These are phyloP conservation scores for Hypotaenidia okinawae DNA, from an alignment of 2,797 vertebrate genomes.

Conservation along the genomic window DNA sequence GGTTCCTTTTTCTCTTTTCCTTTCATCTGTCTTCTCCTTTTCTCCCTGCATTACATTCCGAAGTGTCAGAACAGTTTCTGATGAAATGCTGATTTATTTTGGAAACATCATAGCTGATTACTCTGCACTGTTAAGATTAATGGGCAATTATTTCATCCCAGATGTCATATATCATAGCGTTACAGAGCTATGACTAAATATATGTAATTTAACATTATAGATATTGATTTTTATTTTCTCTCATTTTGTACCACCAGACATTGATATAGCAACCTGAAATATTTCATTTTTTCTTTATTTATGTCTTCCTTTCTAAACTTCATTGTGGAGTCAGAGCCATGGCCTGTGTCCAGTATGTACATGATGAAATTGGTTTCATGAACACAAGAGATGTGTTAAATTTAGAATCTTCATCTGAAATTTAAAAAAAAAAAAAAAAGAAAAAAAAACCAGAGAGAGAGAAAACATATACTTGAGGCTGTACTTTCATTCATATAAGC, in stretches of 20 bases:
- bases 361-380: not conserved
- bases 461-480: not conserved
- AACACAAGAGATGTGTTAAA: not conserved
- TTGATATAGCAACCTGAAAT: not conserved
- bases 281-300: not conserved
- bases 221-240: constrained; percentile 3
- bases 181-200: not conserved
- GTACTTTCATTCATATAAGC: not conserved
- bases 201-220: constrained; percentile 1
- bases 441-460: no score
- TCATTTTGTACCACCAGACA: not conserved
- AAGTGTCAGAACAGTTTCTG: not conserved
- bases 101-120: not conserved
- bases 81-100: not conserved
- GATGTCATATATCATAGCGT: not conserved
- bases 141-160: not conserved
- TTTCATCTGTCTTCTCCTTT: not conserved
- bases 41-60: not conserved
- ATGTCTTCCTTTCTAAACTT: not conserved
- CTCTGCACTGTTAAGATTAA: not conserved
- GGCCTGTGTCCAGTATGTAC: not conserved
- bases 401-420: not conserved
- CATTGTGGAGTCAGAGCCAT: not conserved
- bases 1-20: not conserved
- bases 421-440: no score